These are phyloP conservation scores for Cranoglanis bouderius DNA, from an alignment of 2,113 vertebrate genomes.

Conservation along the genomic window DNA sequence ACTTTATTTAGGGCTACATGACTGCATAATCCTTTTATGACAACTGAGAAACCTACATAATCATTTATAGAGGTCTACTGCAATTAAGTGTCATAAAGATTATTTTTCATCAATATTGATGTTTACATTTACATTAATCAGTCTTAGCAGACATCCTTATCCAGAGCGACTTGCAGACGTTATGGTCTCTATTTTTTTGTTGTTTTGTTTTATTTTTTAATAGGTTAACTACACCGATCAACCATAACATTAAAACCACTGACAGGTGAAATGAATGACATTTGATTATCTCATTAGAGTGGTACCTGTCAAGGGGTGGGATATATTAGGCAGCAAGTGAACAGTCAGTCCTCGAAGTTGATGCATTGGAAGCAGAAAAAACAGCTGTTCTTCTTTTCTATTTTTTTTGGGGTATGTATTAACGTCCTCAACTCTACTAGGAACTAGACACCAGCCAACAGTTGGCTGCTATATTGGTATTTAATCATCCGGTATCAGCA, in stretches of 20 bases:
- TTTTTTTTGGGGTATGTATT: no score
- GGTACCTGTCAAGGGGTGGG: no score
- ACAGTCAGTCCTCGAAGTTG: no score
- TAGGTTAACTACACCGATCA: no score
- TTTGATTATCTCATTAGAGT: no score
- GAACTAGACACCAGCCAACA: neutral
- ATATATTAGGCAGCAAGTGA: no score
- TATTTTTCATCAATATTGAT: neutral
- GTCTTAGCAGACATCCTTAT: neutral
- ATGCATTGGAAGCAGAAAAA: no score
- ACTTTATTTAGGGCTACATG: neutral
- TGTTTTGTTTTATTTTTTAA: no score
- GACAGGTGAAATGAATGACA: no score
- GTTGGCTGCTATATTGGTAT: constrained; percentile 23
- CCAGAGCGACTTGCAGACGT: neutral
- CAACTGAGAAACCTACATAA: neutral
- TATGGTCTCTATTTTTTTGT: neutral
- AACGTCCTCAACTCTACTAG: neutral
- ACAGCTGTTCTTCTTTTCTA: neutral
- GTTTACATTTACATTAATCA: neutral
- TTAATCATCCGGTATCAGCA: constrained; percentile 20
- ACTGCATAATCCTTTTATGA: neutral
- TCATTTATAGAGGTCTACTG: neutral
- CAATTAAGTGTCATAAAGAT: neutral
- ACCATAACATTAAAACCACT: no score